Percentiles rank a stretch among this genome's conserved stretches.
Evolutionary conservation across 2,888 invertebrate species (phyloP).

Genomic region (Lithophane ornitopus): DNA sequence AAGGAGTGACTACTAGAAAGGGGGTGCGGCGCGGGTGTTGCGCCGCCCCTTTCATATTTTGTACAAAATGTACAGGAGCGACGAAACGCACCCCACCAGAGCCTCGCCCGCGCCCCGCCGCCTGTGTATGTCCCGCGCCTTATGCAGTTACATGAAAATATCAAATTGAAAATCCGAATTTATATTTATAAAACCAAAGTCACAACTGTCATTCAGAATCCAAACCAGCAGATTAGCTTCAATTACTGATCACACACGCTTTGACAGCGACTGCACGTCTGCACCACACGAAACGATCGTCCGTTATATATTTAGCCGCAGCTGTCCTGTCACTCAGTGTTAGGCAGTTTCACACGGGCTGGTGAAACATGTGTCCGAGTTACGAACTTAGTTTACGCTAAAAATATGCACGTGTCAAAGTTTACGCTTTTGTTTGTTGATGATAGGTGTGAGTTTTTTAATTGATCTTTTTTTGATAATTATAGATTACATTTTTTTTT

Average conservation of each 20-base stretch:
- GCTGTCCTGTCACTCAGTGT: conserved; percentile 44
- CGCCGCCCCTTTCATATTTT: too few species aligned
- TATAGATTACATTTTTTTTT: too few species aligned
- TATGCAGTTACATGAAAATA: not conserved
- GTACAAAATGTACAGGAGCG: too few species aligned
- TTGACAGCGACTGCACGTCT: not conserved
- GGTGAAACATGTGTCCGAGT: conserved; percentile 26
- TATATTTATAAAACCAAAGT: not conserved
- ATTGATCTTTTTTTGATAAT: too few species aligned
- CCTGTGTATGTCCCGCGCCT: too few species aligned
- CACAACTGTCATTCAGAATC: not conserved
- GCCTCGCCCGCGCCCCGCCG: too few species aligned
- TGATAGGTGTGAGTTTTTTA: not conserved
- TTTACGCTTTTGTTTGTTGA: conserved; percentile 11
- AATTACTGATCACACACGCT: conserved; percentile 5
- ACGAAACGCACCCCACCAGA: too few species aligned
- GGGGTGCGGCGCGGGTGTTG: too few species aligned
- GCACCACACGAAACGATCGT: conserved; percentile 10
- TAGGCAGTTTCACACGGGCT: conserved; percentile 23
- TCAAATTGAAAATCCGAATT: not conserved
- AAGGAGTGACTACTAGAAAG: too few species aligned
- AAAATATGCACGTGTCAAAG: conserved; percentile 42
- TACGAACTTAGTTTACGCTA: conserved; percentile 12
- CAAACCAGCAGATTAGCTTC: conserved; percentile 15
- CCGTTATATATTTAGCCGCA: conserved; percentile 41